A percentile compares a stretch with the other conserved stretches of the same genome.
phyloP scores from a whole-genome alignment of 2,797 vertebrate genomes.

The Sebastes minor region DNA sequence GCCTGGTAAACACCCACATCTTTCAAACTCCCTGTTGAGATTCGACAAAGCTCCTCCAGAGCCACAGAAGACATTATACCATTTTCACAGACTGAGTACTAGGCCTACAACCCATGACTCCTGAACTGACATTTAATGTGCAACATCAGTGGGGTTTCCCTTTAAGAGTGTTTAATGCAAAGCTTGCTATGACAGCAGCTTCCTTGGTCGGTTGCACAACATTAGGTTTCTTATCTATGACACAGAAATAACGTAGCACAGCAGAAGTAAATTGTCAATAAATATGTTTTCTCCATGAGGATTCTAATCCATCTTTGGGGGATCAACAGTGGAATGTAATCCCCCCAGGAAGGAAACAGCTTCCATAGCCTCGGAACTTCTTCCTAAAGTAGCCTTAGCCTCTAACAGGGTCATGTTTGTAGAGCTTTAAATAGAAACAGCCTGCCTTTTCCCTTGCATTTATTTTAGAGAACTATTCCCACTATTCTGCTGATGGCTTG shows the following conservation, averaged over 20 bases:
- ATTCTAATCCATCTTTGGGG: conserved; percentile 44
- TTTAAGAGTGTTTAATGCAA: conserved; percentile 6
- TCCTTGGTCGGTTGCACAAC: conserved; percentile 20
- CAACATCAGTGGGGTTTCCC: background rate
- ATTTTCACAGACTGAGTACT: background rate
- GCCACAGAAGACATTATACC: background rate
- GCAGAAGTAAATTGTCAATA: conserved; percentile 29
- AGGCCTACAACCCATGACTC: background rate
- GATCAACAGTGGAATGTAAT: conserved; percentile 46
- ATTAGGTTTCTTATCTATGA: conserved; percentile 8
- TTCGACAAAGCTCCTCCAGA: background rate
- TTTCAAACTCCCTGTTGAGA: background rate
- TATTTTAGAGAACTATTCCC: conserved; percentile 72
- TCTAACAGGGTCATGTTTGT: conserved; percentile 73
- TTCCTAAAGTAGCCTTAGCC: conserved; percentile 42
- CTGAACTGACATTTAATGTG: background rate
- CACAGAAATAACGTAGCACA: conserved; percentile 23
- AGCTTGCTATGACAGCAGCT: conserved; percentile 18
- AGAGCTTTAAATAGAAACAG: conserved; percentile 73
- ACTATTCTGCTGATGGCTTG: conserved; percentile 57
- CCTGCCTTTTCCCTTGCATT: conserved; percentile 60
- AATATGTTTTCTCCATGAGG: conserved; percentile 17
- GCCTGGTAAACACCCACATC: background rate
- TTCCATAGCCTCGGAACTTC: conserved; percentile 52
- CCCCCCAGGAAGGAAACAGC: conserved; percentile 29